Conservation (phyloP, 35 echinoderm and acorn worm genomes). For the Patiria miniata region DNA sequence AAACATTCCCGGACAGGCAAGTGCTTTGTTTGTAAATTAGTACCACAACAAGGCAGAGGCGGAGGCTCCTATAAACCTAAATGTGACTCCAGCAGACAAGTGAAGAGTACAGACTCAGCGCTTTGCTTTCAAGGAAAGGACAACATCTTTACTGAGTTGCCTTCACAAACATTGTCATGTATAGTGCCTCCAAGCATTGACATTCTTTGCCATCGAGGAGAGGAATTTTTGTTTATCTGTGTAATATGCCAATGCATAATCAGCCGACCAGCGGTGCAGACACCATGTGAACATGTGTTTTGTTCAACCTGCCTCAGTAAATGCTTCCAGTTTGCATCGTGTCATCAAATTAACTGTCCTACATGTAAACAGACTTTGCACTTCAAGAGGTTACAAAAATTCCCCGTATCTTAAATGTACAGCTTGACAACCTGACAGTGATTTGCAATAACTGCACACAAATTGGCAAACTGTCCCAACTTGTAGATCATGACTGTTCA, state of each 20-base stretch:
- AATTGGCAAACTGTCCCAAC: background rate
- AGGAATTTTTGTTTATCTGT: background rate
- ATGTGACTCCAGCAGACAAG: too few relatives aligned
- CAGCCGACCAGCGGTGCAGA: background rate
- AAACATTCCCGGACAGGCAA: too few relatives aligned
- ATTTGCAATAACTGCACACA: background rate
- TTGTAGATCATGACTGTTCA: background rate
- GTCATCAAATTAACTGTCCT: background rate
- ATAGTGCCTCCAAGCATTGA: background rate
- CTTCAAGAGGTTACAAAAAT: background rate
- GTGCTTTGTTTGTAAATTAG: too few relatives aligned
- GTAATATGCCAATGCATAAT: background rate
- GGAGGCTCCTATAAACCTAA: too few relatives aligned
- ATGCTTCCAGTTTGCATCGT: background rate
- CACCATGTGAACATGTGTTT: background rate
- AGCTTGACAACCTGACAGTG: background rate
- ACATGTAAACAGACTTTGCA: too few relatives aligned
- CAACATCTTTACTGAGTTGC: too few relatives aligned
- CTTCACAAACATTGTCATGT: background rate
- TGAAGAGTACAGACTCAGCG: too few relatives aligned
- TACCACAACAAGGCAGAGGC: too few relatives aligned
- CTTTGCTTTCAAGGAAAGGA: too few relatives aligned
- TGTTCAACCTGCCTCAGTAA: background rate
- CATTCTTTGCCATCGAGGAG: background rate
- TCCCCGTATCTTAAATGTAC: background rate